Evolutionary conservation across 2,888 invertebrate species (phyloP), one percentile per base, ranked within the genome.

Genomic region (Linnaemya tessellans): DNA sequence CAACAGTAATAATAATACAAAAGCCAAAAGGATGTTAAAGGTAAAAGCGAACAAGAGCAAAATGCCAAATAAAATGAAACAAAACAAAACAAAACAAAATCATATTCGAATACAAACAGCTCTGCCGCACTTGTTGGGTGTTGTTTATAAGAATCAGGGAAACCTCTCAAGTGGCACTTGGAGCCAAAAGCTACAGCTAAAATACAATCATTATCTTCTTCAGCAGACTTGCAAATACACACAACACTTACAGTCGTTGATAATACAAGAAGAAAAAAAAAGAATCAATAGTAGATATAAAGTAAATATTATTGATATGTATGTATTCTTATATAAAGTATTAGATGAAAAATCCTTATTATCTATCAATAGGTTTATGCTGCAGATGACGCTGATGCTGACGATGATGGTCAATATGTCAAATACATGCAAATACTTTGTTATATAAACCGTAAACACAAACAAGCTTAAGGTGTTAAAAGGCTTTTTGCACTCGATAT

Each of bases 101-200:
- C 74, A 74, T 51, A 67, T 30, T 49, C 43, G 35, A 79, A 71
- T 70, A 79, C 30, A 60, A 74, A 68, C 51, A 51, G 22, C 68
- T 68, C 30, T 54, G 7, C 20, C 18, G 51, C 35, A 51, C 51
- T 46, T 65, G 15, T 43, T 43, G 20, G 41, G 22, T 64, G 62
- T 20, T 35, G 49, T 75, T 56, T 56, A 20, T 54, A 41, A 20
- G 77, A 77, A 70, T 65, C 65, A 80, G 25, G 67, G 73, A 83
- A 83, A 67, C 82, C 82, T 77, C 58, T 83, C 82, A 83, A 83
- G 82, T 83, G 77, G 30, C 49, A 78, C 82, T 83, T 73, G 30
- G 58, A 58, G 70, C 64, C n/a, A 74, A 73, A 75, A 65, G 77
- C 71, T 83, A 60, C 25, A 58, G 49, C 58, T 58, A 58, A 83